A percentile compares a stretch with the other conserved stretches of the same genome.
These are phyloP conservation scores for Prorops nasuta DNA, from an alignment of 1,140 invertebrate genomes.

Conservation along the genomic window DNA sequence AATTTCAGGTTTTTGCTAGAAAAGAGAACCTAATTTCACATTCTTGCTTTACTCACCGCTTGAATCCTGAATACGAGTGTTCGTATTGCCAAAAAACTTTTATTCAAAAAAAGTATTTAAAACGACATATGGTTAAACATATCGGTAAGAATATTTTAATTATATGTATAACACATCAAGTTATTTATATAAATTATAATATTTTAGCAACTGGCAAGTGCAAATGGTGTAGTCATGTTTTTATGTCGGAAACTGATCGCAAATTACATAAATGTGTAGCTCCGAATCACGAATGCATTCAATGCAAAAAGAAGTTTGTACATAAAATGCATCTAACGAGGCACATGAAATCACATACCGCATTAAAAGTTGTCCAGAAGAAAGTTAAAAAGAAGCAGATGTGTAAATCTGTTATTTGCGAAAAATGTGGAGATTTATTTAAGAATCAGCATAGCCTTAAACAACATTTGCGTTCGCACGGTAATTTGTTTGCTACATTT, in stretches of 20 bases:
- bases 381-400: constrained; percentile 4
- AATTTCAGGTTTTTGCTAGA: constrained; percentile 23
- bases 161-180: not conserved
- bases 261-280: constrained; percentile 22
- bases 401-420: constrained; percentile 29
- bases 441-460: constrained; percentile 37
- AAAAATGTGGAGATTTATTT: constrained; percentile 39
- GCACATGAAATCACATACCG: constrained; percentile 17
- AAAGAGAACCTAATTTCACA: constrained; percentile 27
- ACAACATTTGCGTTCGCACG: constrained; percentile 35
- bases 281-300: constrained; percentile 16
- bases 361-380: constrained; percentile 8
- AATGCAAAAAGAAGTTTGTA: constrained; percentile 24
- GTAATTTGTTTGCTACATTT: constrained; percentile 3
- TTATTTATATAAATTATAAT: not conserved
- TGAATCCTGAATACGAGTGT: constrained; percentile 15
- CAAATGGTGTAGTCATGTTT: constrained; percentile 20
- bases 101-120: constrained; percentile 22
- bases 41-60: constrained; percentile 14
- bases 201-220: constrained; percentile 13
- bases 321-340: constrained; percentile 17
- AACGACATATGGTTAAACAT: constrained; percentile 23
- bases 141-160: constrained; percentile 4
- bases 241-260: constrained; percentile 12
- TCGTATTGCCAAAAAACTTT: constrained; percentile 25